phyloP scores from a whole-genome alignment of 2,888 invertebrate species.

The Pseudolycoriella hygida region DNA sequence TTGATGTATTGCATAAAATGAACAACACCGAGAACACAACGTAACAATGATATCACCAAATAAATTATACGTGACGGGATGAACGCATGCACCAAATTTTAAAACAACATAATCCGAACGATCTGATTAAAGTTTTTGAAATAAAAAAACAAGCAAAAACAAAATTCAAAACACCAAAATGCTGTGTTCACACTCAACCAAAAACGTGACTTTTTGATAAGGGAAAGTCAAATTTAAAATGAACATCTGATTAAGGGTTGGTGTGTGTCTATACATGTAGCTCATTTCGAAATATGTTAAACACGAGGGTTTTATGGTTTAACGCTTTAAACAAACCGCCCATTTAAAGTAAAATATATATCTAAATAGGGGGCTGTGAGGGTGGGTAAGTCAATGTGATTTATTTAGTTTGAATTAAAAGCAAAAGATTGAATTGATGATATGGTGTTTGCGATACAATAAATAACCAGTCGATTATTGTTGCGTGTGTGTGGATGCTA shows the following conservation, averaged over 20 bases:
- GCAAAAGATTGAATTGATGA: background rate
- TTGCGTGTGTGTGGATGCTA: no score
- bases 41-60: no score
- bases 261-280: background rate
- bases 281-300: background rate
- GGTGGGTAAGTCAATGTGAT: background rate
- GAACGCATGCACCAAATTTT: background rate
- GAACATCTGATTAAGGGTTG: conserved; percentile 4
- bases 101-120: background rate
- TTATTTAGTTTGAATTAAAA: no score
- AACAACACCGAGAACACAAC: no score
- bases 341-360: background rate
- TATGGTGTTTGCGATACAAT: background rate
- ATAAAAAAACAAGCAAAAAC: background rate
- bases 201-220: conserved; percentile 5
- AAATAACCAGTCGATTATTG: background rate
- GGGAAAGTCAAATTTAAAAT: conserved; percentile 4
- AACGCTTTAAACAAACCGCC: conserved; percentile 6
- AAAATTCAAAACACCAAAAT: background rate
- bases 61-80: no score
- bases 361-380: background rate
- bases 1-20: no score
- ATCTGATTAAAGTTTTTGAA: background rate
- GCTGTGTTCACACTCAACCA: conserved; percentile 3
- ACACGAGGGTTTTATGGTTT: conserved; percentile 6